Evolutionary conservation across 2,888 invertebrate species (phyloP), one percentile per base, ranked within the genome.

Genomic region (Idaea biselata): DNA sequence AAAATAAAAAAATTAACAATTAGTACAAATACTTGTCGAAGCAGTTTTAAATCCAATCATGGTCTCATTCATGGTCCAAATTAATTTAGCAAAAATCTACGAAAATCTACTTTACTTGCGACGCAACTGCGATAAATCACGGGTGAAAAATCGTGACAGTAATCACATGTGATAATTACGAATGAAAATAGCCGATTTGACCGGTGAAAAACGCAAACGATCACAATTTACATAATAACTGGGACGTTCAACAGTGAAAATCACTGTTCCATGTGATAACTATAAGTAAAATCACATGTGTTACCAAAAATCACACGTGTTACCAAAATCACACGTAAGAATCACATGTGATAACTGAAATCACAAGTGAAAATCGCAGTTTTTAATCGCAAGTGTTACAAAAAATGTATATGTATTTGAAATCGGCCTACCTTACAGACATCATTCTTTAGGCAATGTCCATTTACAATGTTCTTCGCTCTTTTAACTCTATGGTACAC

Each of bases 381-480:
- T 14, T 6, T 16, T 55, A 1, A 16, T n/a, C 17, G 16, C 55
- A 55, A 55, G 6, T 8, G 1, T 17, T 16, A 1, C 55, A 17
- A 55, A 58, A 16, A 63, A 61, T 58, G 16, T 57, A 61, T 32
- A 61, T 32, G 53, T 57, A 59, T 60, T 33, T 61, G 70, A 79
- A 91, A 82, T 78, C 76, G 89, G 91, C 92, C 91, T 92, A 92
- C 92, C 92, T 92, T 91, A 92, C 91, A 92, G 91, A 92, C 91
- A 91, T 88, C 88, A 87, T 81, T 80, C 71, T 71, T 73, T 76
- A 77, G 69, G 78, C 87, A 90, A 89, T 87, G 86, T 86, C 89
- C 88, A 89, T 91, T 91, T 90, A 89, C 90, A 89, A 89, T 84
- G 85, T 84, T 86, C 83, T 87, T 87, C 88, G 68, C 80, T 82